Percentiles rank a stretch among this genome's conserved stretches.
Evolutionary conservation across 2,113 vertebrate species (phyloP).

Genomic region (Xyrauchen texanus): DNA sequence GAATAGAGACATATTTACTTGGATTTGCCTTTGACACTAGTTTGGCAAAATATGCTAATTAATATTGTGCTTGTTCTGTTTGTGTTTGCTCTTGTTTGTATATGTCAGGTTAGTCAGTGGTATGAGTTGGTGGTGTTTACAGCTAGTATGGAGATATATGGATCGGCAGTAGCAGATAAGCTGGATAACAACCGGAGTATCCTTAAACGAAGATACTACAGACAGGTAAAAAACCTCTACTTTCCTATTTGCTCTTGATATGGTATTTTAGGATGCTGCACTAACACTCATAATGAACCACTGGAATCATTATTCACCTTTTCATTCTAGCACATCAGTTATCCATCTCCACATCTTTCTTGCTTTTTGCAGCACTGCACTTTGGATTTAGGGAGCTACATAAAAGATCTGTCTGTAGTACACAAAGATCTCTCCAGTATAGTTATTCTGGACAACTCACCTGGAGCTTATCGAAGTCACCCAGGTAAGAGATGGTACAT

Average conservation of each 20-base stretch:
- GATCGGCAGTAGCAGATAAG: constrained; percentile 82
- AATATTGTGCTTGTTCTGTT: neutral
- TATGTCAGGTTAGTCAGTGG: constrained; percentile 80
- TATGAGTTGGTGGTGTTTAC: constrained; percentile 84
- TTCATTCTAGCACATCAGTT: too few species aligned
- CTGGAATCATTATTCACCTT: neutral
- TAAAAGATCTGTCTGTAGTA: constrained; percentile 93
- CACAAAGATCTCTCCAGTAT: constrained; percentile 92
- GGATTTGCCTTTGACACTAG: neutral
- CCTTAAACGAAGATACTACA: constrained; percentile 79
- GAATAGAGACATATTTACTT: neutral
- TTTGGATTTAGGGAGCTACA: constrained; percentile 95
- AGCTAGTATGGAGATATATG: constrained; percentile 85
- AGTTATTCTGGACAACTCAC: constrained; percentile 94
- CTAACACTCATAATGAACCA: neutral
- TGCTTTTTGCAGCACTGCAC: constrained; percentile 84
- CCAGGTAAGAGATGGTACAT: constrained; percentile 76
- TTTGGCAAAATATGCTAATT: neutral
- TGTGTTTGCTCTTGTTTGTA: constrained; percentile 13
- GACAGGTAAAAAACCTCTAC: constrained; percentile 70
- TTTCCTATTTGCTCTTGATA: neutral
- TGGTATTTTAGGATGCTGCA: neutral
- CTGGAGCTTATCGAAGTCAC: constrained; percentile 91
- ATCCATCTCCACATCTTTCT: neutral
- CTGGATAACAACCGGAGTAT: constrained; percentile 80